These are phyloP conservation scores for Tenodera sinensis DNA, from an alignment of 2,888 invertebrate species.

Conservation along the genomic window DNA sequence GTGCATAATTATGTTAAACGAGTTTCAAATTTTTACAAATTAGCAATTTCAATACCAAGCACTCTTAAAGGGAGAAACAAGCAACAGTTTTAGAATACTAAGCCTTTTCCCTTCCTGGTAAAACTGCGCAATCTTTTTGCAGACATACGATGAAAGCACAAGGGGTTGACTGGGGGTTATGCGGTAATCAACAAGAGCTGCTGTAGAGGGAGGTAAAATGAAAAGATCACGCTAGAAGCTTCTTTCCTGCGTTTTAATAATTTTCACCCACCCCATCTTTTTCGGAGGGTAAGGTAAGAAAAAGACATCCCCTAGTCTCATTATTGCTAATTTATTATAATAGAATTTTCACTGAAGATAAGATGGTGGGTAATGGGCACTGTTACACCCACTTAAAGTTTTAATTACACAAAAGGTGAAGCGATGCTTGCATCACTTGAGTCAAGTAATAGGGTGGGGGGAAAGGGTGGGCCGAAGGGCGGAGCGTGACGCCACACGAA, in stretches of 20 bases:
- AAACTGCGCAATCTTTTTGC: not conserved
- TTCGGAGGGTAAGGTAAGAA: not conserved
- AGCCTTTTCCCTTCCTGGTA: too few relatives aligned
- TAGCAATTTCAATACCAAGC: too few relatives aligned
- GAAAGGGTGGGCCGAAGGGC: not conserved
- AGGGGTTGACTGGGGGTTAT: not conserved
- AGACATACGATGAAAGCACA: not conserved
- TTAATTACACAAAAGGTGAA: conserved; percentile 20
- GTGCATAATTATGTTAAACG: too few relatives aligned
- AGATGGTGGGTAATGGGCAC: not conserved
- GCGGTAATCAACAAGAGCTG: not conserved
- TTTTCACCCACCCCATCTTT: not conserved
- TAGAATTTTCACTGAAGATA: conserved; percentile 18
- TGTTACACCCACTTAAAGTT: conserved; percentile 22
- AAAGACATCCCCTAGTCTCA: conserved; percentile 18
- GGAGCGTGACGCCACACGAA: not conserved
- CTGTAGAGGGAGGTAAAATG: conserved; percentile 1
- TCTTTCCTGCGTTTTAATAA: conserved; percentile 13
- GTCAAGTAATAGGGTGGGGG: not conserved
- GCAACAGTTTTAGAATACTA: too few relatives aligned
- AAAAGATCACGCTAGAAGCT: conserved; percentile 14
- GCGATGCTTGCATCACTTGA: not conserved
- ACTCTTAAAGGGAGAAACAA: too few relatives aligned
- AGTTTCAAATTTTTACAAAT: too few relatives aligned
- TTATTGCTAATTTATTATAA: conserved; percentile 23